These are phyloP conservation scores for Eudorcas thomsonii DNA, from an alignment of 2,113 vertebrate species.

Conservation along the genomic window DNA sequence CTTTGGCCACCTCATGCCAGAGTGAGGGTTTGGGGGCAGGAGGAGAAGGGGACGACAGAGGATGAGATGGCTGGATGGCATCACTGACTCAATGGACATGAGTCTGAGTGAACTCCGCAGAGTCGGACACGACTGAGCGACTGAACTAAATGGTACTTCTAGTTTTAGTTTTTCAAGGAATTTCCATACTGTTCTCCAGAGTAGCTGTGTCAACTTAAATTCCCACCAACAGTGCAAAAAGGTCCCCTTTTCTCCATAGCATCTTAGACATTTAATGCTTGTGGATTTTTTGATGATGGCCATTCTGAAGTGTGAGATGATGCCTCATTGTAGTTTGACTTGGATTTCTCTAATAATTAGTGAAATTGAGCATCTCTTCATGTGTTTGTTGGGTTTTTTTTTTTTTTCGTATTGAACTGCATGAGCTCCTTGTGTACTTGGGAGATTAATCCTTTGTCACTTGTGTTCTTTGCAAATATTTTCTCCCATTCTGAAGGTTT, in stretches of 20 bases:
- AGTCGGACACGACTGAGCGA: too few species aligned
- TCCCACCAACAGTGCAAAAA: not conserved
- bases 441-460: not conserved
- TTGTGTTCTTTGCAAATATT: not conserved
- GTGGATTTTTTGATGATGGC: not conserved
- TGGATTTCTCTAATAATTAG: not conserved
- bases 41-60: too few species aligned
- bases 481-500: not conserved
- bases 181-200: not conserved
- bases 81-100: too few species aligned
- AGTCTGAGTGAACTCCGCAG: too few species aligned
- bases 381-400: not conserved
- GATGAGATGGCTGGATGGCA: too few species aligned
- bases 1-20: too few species aligned
- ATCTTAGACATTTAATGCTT: not conserved
- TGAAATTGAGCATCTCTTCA: not conserved
- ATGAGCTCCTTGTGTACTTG: not conserved
- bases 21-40: too few species aligned
- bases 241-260: not conserved
- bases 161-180: not conserved
- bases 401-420: not conserved
- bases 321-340: not conserved
- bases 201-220: not conserved
- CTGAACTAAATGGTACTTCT: not conserved
- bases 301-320: not conserved